phyloP scores from a whole-genome alignment of 2,113 vertebrate genomes.

The Pholis gunnellus region DNA sequence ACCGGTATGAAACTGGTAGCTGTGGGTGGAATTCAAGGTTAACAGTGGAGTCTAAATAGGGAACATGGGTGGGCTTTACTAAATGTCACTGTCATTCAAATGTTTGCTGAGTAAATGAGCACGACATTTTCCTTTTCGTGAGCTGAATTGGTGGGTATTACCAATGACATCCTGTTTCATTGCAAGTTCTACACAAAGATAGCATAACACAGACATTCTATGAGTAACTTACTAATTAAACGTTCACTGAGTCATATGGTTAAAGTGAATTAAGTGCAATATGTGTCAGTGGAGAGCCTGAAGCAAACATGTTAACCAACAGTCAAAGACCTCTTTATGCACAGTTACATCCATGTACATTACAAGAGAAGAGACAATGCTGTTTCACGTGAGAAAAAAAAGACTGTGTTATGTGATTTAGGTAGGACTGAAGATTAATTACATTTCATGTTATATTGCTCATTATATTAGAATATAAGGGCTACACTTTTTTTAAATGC shows the following conservation, averaged over 20 bases:
- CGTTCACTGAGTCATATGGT: constrained; percentile 46
- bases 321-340: background rate
- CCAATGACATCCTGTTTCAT: background rate
- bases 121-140: background rate
- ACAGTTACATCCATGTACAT: background rate
- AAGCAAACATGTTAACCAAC: background rate
- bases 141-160: background rate
- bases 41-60: constrained; percentile 67
- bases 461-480: background rate
- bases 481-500: background rate
- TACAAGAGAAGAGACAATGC: background rate
- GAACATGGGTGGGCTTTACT: constrained; percentile 48
- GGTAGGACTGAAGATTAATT: background rate
- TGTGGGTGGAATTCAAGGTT: constrained; percentile 65
- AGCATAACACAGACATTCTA: background rate
- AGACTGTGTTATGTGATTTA: background rate
- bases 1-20: constrained; percentile 73
- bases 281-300: background rate
- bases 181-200: background rate
- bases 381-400: background rate
- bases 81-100: constrained; percentile 48
- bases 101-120: constrained; percentile 30
- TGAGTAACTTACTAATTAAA: background rate
- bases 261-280: constrained; percentile 10
- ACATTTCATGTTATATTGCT: background rate